Evolutionary conservation across 2,113 vertebrate species (phyloP).

Genomic region (Myotis davidii): DNA sequence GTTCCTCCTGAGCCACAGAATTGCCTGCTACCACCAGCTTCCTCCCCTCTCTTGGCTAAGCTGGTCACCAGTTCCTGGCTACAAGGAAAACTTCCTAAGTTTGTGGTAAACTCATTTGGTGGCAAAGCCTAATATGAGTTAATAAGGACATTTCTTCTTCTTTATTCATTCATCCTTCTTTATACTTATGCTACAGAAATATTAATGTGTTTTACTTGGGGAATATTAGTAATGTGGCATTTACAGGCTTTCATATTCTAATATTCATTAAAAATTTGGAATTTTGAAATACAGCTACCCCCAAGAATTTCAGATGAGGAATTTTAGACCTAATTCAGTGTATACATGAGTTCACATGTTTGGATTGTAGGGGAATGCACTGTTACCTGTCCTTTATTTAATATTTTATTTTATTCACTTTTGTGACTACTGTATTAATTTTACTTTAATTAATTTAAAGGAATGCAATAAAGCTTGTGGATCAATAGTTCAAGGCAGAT

Average conservation of each 20-base stretch:
- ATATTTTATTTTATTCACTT: slow-evolving; percentile 1
- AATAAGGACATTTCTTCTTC: background rate
- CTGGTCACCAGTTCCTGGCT: background rate
- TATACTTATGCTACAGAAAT: background rate
- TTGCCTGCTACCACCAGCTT: background rate
- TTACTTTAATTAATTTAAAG: slow-evolving; percentile 28
- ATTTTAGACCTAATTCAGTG: background rate
- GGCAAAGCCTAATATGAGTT: background rate
- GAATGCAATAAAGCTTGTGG: background rate
- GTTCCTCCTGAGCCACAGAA: background rate
- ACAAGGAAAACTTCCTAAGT: background rate
- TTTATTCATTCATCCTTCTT: background rate
- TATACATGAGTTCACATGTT: background rate
- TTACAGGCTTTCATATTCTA: background rate
- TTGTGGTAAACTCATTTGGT: background rate
- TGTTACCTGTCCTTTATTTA: background rate
- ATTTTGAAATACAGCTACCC: background rate
- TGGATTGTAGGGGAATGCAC: background rate
- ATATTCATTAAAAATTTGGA: slow-evolving; percentile 10
- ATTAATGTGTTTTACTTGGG: background rate
- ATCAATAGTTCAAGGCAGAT: background rate
- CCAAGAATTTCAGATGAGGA: background rate
- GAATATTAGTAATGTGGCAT: background rate
- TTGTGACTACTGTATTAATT: background rate
- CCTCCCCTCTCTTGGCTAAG: background rate